These are phyloP conservation scores for Drosophila koepferae DNA, from an alignment of 2,888 invertebrate genomes.

Conservation along the genomic window DNA sequence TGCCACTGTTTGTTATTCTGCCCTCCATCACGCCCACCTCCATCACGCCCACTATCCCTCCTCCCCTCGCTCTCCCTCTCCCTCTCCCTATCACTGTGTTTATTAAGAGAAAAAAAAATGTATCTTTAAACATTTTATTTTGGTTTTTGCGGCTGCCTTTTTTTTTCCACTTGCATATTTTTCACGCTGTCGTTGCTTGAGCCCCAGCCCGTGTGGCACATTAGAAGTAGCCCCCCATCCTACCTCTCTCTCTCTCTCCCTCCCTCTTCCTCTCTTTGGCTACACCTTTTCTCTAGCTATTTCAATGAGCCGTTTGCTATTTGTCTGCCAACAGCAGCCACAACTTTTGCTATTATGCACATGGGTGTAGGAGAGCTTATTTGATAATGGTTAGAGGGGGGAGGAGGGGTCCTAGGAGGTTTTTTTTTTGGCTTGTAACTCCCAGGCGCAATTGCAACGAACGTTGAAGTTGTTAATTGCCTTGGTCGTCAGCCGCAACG, in stretches of 20 bases:
- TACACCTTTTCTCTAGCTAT: slow-evolving; percentile 16
- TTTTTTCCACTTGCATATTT: slow-evolving; percentile 69
- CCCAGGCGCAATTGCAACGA: slow-evolving; percentile 57
- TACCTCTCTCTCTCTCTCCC: background rate
- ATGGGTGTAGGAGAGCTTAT: slow-evolving; percentile 1
- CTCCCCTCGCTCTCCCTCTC: background rate
- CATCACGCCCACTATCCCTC: background rate
- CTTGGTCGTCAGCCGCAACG: slow-evolving; percentile 72
- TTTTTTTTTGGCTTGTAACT: background rate
- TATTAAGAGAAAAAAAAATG: slow-evolving; percentile 46
- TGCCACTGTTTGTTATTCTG: slow-evolving; percentile 46
- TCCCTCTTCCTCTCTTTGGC: background rate
- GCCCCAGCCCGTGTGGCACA: slow-evolving; percentile 41
- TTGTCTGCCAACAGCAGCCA: slow-evolving; percentile 56
- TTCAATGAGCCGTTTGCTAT: slow-evolving; percentile 65
- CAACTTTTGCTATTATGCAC: slow-evolving; percentile 15
- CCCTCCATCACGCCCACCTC: background rate
- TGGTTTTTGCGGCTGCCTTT: slow-evolving; percentile 45
- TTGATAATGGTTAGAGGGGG: background rate
- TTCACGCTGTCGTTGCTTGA: slow-evolving; percentile 65
- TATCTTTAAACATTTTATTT: slow-evolving; percentile 63
- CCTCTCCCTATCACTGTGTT: background rate
- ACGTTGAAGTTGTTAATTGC: slow-evolving; percentile 81
- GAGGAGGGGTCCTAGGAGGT: background rate
- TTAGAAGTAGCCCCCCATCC: slow-evolving; percentile 40